phyloP scores from a whole-genome alignment of 2,113 vertebrate genomes.

The Erythrocebus patas region DNA sequence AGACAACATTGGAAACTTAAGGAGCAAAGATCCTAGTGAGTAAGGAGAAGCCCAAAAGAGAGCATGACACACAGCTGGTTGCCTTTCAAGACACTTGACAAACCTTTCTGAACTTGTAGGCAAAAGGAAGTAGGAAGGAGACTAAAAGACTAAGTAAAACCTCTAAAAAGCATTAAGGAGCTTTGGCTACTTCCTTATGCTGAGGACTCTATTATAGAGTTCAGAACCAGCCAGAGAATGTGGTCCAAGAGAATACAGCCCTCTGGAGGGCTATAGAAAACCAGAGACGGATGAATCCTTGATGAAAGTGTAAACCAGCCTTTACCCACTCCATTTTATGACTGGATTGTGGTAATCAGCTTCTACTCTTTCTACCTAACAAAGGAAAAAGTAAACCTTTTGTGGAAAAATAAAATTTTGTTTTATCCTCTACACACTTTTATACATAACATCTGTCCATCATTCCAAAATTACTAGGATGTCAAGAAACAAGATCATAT shows the following conservation, averaged over 20 bases:
- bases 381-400: neutral
- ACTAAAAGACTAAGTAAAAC: neutral
- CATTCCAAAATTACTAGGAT: neutral
- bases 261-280: neutral
- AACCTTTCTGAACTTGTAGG: neutral
- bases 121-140: neutral
- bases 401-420: neutral
- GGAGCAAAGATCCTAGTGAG: neutral
- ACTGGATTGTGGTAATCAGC: neutral
- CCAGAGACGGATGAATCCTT: neutral
- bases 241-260: neutral
- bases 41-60: neutral
- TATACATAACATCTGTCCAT: neutral
- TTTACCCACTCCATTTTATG: neutral
- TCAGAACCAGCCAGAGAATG: neutral
- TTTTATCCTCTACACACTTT: neutral
- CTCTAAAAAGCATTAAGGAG: neutral
- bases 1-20: neutral
- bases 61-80: neutral
- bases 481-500: neutral
- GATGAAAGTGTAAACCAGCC: neutral
- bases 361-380: neutral
- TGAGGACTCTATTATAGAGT: neutral
- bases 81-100: neutral
- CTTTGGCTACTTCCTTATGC: neutral